Conservation (phyloP, 23 tunicate genomes). For the Phallusia fumigata region DNA sequence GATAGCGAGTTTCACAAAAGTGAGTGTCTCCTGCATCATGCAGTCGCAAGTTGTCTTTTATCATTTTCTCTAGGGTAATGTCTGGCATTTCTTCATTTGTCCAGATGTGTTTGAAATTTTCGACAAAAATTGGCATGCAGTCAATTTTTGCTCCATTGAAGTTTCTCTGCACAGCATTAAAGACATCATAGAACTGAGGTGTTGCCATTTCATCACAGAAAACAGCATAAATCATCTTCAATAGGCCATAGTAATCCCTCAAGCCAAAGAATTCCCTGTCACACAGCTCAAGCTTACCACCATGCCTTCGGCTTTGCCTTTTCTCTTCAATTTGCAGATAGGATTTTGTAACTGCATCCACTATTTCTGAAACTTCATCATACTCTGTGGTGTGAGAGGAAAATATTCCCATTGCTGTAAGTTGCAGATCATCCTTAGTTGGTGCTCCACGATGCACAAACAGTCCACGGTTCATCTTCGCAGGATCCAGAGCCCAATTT, state of each 20-base stretch:
- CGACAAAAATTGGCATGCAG: slow-evolving; percentile 32
- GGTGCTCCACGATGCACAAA: slow-evolving; percentile 66
- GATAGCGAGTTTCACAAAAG: slow-evolving; percentile 46
- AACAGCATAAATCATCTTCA: slow-evolving; percentile 67
- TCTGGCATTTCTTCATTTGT: slow-evolving; percentile 5
- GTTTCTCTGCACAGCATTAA: slow-evolving; percentile 56
- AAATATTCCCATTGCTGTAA: slow-evolving; percentile 71
- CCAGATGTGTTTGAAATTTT: slow-evolving; percentile 20
- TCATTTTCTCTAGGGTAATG: slow-evolving; percentile 28
- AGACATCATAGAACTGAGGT: slow-evolving; percentile 22
- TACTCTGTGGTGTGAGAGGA: slow-evolving; percentile 16
- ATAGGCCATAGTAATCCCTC: slow-evolving; percentile 72
- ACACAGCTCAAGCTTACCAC: background rate
- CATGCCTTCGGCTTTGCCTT: background rate
- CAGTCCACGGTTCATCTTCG: slow-evolving; percentile 74
- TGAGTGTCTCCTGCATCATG: slow-evolving; percentile 18
- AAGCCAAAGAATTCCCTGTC: slow-evolving; percentile 69
- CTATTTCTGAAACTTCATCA: slow-evolving; percentile 36
- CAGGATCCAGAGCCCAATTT: slow-evolving; percentile 84
- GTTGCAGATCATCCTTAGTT: slow-evolving; percentile 42
- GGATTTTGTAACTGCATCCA: slow-evolving; percentile 32
- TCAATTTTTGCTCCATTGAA: slow-evolving; percentile 68
- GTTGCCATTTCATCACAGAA: slow-evolving; percentile 14
- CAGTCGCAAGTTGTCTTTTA: slow-evolving; percentile 31
- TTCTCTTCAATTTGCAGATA: slow-evolving; percentile 38